These are phyloP conservation scores for Callimorpha dominula DNA, from an alignment of 2,888 invertebrate species.

Conservation along the genomic window DNA sequence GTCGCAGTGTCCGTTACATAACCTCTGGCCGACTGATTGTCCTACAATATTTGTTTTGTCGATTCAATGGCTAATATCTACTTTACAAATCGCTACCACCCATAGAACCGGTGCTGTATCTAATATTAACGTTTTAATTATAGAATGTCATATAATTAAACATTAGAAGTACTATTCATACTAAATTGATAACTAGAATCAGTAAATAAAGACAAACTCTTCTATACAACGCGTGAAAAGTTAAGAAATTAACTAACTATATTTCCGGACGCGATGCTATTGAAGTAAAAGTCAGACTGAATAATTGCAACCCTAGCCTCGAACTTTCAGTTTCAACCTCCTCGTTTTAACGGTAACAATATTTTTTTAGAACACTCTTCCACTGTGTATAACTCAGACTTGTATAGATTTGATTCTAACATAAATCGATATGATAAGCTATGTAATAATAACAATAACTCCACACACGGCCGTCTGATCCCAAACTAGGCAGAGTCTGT, in stretches of 20 bases:
- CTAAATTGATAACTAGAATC: not conserved
- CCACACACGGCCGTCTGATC: too few species aligned
- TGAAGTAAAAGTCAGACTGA: constrained; percentile 48
- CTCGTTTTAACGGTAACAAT: constrained; percentile 51
- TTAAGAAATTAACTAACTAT: constrained; percentile 48
- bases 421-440: not conserved
- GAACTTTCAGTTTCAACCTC: constrained; percentile 62
- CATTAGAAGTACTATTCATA: not conserved
- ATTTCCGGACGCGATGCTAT: constrained; percentile 56
- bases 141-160: not conserved
- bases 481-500: too few species aligned
- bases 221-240: not conserved
- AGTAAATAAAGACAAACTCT: not conserved
- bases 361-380: constrained; percentile 40
- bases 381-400: constrained; percentile 20
- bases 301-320: constrained; percentile 63
- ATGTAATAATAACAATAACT: too few species aligned
- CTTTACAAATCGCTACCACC: too few species aligned
- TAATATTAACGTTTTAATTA: too few species aligned
- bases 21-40: too few species aligned
- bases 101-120: too few species aligned
- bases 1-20: too few species aligned
- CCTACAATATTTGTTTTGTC: too few species aligned
- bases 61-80: too few species aligned
- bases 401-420: not conserved